Conservation (phyloP, 92 coral and sea anemone species). For the Porites evermanni region DNA sequence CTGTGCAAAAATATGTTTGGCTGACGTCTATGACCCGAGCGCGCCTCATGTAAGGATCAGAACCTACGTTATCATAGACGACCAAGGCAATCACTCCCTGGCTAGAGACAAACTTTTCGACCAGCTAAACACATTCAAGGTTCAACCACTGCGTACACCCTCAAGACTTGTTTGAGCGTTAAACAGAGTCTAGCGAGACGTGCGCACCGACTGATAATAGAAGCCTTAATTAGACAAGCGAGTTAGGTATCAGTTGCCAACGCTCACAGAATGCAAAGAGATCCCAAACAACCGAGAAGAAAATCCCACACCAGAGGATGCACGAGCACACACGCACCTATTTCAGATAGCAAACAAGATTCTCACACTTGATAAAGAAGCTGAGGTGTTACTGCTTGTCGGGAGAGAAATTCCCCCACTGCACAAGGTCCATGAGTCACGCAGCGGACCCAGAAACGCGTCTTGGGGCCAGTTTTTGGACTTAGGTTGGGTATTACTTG, state of each 20-base stretch:
- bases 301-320: constrained; percentile 45
- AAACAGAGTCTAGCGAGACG: constrained; percentile 27
- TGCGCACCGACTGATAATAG: constrained; percentile 36
- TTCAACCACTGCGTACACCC: background rate
- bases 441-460: constrained; percentile 54
- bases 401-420: constrained; percentile 62
- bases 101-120: constrained; percentile 41
- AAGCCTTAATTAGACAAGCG: constrained; percentile 23
- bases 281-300: constrained; percentile 58
- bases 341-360: constrained; percentile 38
- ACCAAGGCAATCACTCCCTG: constrained; percentile 58
- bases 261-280: constrained; percentile 37
- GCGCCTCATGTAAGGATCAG: constrained; percentile 18
- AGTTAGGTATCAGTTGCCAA: constrained; percentile 9
- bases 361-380: constrained; percentile 24
- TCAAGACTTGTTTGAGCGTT: constrained; percentile 35
- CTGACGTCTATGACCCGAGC: constrained; percentile 3
- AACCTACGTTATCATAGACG: constrained; percentile 52
- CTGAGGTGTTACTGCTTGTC: constrained; percentile 50
- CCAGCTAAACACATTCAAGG: constrained; percentile 10
- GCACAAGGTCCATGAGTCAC: constrained; percentile 67
- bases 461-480: constrained; percentile 65
- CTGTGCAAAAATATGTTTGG: constrained; percentile 60
- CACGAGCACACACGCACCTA: constrained; percentile 60
- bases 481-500: constrained; percentile 64